Evolutionary conservation across 2,113 vertebrate species (phyloP), one percentile per base, ranked within the genome.

Genomic region (Emydocephalus ijimae): DNA sequence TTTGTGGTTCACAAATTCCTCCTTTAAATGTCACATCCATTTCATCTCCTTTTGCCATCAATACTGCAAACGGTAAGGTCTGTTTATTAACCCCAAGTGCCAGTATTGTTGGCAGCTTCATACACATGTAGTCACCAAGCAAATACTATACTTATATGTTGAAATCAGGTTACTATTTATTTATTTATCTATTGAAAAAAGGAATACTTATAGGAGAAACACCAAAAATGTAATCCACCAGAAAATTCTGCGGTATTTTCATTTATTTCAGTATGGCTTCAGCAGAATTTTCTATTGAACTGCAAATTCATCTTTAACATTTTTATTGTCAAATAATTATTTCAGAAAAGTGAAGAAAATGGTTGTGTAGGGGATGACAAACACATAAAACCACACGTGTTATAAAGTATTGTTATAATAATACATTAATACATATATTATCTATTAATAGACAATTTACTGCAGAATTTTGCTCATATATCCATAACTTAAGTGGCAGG

Each of bases 1-100:
- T 99, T 99, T 99, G 98, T 98, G 98, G 98, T 98, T 99, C 99
- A 98, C 98, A 99, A 99, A 99, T 99, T 99, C 98, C 98, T 98
- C 98, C 98, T 98, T 97, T 98, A 99, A 99, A 99, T 99, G 99
- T 99, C 99, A 99, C 98, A 95, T 96, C 97, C 97, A 94, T 98
- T 99, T 99, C 99, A 99, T 99, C 98, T 99, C 97, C 97, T 96
- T 95, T 97, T 97, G 97, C 98, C 98, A 98, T 99, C 98, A 98
- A 98, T 98, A 99, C 97, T 94, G 97, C 96, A 97, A 96, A 96
- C 94, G 91, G 86, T 24, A 61, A 94, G 94, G 96, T 96, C 93
- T 97, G 92, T 97, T 98, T 98, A 98, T 98, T 98, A 99, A 99
- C 96, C 96, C 94, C 96, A 34, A 0, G 88, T 1, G 23, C 87